Percentiles rank a stretch among this genome's conserved stretches.
Conservation (phyloP, 1,140 invertebrate genomes). For the Ceratosolen solmsi region DNA sequence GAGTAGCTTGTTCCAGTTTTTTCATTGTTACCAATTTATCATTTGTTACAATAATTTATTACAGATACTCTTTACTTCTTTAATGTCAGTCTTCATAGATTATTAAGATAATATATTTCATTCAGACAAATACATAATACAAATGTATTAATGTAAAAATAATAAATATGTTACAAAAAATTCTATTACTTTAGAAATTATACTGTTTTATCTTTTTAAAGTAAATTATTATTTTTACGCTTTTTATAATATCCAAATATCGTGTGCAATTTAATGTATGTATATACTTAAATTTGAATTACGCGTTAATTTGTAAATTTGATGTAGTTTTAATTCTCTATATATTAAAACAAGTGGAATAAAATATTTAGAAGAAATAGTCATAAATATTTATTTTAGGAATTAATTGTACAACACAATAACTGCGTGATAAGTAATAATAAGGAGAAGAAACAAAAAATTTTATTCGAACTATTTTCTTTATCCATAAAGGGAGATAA, state of each 20-base stretch:
- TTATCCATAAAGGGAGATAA: slow-evolving; percentile 4
- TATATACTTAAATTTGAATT: too few species aligned
- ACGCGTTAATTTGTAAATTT: neutral
- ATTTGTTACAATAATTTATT: slow-evolving; percentile 20
- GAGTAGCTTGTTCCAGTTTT: neutral
- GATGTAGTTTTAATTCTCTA: too few species aligned
- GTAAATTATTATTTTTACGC: neutral
- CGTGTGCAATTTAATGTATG: too few species aligned
- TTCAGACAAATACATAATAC: too few species aligned
- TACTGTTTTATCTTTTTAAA: slow-evolving; percentile 8
- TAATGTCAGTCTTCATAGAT: neutral
- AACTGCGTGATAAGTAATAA: neutral
- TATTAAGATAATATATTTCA: neutral
- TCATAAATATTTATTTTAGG: too few species aligned
- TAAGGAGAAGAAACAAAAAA: slow-evolving; percentile 7
- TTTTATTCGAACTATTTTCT: neutral
- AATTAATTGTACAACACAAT: too few species aligned
- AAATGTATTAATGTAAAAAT: neutral
- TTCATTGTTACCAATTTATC: too few species aligned
- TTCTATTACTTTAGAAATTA: neutral
- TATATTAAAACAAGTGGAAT: too few species aligned
- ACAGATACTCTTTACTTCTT: neutral
- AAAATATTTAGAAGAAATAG: too few species aligned
- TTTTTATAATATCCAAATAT: too few species aligned
- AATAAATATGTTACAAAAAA: neutral